Conservation (phyloP, 2,113 vertebrate species). For the Callocephalon fimbriatum region DNA sequence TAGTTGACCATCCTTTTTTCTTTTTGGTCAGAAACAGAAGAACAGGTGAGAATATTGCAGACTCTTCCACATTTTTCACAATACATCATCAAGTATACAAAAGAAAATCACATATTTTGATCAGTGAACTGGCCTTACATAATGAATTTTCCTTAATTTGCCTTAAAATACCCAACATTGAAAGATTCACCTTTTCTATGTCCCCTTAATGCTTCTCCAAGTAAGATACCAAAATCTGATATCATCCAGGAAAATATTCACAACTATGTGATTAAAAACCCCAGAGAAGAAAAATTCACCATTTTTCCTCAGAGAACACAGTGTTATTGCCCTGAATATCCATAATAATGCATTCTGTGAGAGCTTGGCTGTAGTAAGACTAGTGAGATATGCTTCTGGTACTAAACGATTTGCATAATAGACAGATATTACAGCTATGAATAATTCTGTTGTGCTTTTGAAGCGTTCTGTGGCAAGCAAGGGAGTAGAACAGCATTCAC, state of each 20-base stretch:
- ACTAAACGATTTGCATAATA: conserved; percentile 2
- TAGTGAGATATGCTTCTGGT: neutral
- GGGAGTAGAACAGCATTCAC: neutral
- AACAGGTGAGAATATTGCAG: conserved; percentile 82
- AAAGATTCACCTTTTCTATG: neutral
- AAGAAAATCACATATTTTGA: neutral
- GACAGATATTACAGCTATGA: neutral
- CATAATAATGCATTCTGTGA: neutral
- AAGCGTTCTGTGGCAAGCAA: neutral
- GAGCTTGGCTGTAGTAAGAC: neutral
- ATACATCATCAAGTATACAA: neutral
- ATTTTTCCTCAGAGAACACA: neutral
- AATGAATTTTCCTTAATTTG: neutral
- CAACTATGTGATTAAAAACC: neutral
- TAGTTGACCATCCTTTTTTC: conserved; percentile 97
- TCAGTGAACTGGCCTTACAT: neutral
- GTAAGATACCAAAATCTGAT: neutral
- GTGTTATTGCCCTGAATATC: neutral
- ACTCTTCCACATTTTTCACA: neutral
- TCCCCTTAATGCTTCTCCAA: neutral
- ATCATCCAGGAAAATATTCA: neutral
- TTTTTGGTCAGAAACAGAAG: conserved; percentile 92
- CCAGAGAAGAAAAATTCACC: neutral
- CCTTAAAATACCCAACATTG: neutral
- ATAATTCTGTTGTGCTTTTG: neutral